Evolutionary conservation across 2,113 vertebrate genomes (phyloP).

Genomic region (Muntiacus muntjak): DNA sequence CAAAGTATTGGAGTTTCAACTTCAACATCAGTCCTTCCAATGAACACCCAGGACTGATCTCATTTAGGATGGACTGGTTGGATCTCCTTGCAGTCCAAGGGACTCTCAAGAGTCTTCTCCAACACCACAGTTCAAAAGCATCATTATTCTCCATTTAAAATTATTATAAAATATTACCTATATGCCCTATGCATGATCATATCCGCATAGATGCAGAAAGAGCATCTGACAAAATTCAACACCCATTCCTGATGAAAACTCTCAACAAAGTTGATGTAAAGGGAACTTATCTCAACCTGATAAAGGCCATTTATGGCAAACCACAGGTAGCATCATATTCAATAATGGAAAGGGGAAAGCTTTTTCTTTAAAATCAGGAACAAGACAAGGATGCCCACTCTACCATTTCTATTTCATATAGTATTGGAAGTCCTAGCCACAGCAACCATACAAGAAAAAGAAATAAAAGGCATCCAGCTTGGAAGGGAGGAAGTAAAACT

Average conservation of each 20-base stretch:
- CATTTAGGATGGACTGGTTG: no score
- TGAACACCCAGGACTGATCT: no score
- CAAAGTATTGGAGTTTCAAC: no score
- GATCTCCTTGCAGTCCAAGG: no score
- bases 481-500: background rate
- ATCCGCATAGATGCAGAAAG: background rate
- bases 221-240: background rate
- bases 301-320: background rate
- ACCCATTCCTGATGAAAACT: background rate
- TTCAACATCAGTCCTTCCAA: no score
- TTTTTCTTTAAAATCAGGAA: background rate
- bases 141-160: background rate
- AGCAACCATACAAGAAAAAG: background rate
- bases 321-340: background rate
- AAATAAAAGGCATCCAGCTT: background rate
- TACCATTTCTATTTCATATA: background rate
- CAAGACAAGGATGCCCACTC: background rate
- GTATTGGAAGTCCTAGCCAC: background rate
- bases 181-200: background rate
- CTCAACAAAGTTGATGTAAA: background rate
- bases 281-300: background rate
- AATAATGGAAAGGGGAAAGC: background rate
- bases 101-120: no score
- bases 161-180: background rate
- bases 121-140: no score